phyloP scores from a whole-genome alignment of 1,140 invertebrate genomes.

The Vanessa tameamea region DNA sequence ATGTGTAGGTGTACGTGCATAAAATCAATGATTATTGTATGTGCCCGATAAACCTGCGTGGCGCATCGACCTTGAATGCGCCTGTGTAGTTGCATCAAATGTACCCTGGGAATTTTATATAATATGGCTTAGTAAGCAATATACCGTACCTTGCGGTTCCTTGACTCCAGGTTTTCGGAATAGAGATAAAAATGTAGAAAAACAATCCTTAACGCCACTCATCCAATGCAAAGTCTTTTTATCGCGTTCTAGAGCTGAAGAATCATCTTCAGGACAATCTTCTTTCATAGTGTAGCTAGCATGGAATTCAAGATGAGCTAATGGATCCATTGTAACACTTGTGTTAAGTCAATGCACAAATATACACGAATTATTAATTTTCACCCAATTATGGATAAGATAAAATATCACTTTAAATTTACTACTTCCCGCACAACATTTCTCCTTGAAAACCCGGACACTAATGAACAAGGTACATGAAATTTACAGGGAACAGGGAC shows the following conservation, averaged over 20 bases:
- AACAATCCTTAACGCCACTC: constrained; percentile 61
- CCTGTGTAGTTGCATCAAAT: constrained; percentile 41
- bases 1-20: constrained; percentile 19
- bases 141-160: constrained; percentile 50
- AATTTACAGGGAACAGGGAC: constrained; percentile 1
- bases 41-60: constrained; percentile 51
- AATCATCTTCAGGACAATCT: constrained; percentile 33
- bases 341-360: neutral
- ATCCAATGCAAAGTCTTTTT: constrained; percentile 60
- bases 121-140: constrained; percentile 21
- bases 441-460: constrained; percentile 10
- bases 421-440: neutral
- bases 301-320: constrained; percentile 34
- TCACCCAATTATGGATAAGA: neutral
- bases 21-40: constrained; percentile 83
- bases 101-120: constrained; percentile 39
- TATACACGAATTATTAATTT: neutral
- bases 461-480: constrained; percentile 23
- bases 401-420: neutral
- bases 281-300: constrained; percentile 32
- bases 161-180: constrained; percentile 48
- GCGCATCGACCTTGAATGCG: constrained; percentile 56
- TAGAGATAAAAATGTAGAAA: constrained; percentile 54
- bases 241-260: constrained; percentile 44
- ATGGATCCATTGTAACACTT: constrained; percentile 29